phyloP scores from a whole-genome alignment of 2,113 vertebrate species.

The Coptodon bakossiorum region DNA sequence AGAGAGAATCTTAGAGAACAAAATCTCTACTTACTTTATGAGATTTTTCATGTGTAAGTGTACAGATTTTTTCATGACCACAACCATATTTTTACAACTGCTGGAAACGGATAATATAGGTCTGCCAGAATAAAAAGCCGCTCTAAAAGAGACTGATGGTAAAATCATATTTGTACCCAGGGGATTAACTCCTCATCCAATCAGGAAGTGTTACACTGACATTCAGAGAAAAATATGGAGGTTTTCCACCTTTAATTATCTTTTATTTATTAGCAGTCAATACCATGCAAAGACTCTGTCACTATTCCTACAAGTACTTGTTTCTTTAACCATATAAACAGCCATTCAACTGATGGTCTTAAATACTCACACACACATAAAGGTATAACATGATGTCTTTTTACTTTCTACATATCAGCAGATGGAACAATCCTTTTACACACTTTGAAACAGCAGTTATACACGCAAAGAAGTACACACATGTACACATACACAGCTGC shows the following conservation, averaged over 20 bases:
- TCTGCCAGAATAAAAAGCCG: conserved; percentile 28
- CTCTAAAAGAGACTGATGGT: conserved; percentile 44
- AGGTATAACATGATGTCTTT: neutral
- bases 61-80: conserved; percentile 42
- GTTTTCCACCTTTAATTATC: neutral
- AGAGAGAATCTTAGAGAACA: conserved; percentile 15
- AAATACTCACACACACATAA: neutral
- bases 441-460: neutral
- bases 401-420: neutral
- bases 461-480: neutral
- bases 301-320: neutral
- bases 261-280: conserved; percentile 33
- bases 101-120: conserved; percentile 49
- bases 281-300: neutral
- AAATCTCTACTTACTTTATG: conserved; percentile 10
- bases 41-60: conserved; percentile 38
- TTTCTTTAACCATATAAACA: neutral
- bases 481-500: neutral
- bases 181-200: conserved; percentile 44
- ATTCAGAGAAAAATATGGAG: conserved; percentile 3
- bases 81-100: conserved; percentile 46
- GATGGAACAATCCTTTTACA: conserved; percentile 17
- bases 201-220: conserved; percentile 24
- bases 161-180: conserved; percentile 53
- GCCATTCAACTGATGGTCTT: neutral